A percentile compares a stretch with the other conserved stretches of the same genome.
phyloP scores from a whole-genome alignment of 2,888 invertebrate species.

The Heliconius ethilla region DNA sequence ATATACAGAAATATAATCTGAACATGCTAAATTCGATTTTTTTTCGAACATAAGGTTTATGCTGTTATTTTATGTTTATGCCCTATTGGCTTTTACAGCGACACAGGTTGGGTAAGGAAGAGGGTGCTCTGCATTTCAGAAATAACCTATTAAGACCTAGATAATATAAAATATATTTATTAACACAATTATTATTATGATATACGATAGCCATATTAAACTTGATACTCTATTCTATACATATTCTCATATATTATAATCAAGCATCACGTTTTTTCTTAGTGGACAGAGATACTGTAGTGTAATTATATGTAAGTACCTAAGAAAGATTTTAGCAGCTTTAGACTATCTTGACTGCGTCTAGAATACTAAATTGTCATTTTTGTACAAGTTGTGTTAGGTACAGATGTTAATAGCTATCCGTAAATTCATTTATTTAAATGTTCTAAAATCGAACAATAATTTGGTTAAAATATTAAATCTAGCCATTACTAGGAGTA shows the following conservation, averaged over 20 bases:
- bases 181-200: slow-evolving; percentile 12
- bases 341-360: background rate
- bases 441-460: too few relatives aligned
- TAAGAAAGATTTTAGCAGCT: background rate
- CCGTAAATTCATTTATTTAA: too few relatives aligned
- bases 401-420: background rate
- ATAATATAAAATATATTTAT: background rate
- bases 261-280: slow-evolving; percentile 15
- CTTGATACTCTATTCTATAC: slow-evolving; percentile 6
- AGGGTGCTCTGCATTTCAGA: too few relatives aligned
- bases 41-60: too few relatives aligned
- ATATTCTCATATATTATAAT: slow-evolving; percentile 9
- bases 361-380: background rate
- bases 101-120: too few relatives aligned
- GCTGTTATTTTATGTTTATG: too few relatives aligned
- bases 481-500: too few relatives aligned
- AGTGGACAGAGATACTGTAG: slow-evolving; percentile 3
- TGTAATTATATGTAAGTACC: background rate
- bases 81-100: too few relatives aligned
- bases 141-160: background rate
- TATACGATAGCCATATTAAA: slow-evolving; percentile 7
- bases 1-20: too few relatives aligned
- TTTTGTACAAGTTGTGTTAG: too few relatives aligned
- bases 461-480: too few relatives aligned
- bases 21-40: too few relatives aligned